Evolutionary conservation across 2,888 invertebrate species (phyloP), one percentile per base, ranked within the genome.

Genomic region (Autographa pulchrina): DNA sequence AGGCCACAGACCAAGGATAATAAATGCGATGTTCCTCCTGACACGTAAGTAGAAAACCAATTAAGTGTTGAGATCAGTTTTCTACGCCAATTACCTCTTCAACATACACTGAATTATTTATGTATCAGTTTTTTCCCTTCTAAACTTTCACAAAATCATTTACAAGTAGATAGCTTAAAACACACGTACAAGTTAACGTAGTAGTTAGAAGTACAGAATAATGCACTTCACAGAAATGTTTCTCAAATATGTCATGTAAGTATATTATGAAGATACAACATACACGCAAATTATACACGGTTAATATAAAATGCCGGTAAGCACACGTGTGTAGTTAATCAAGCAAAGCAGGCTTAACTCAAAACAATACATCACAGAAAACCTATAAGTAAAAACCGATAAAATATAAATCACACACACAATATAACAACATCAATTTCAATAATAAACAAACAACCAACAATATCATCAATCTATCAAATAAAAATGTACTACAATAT

Each of bases 1-100:
- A 86, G 94, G 62, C 96, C 95, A 76, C 80, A 90, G 86, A 92
- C 91, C 0, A 94, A 95, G 76, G 93, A 95, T 72, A 96, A 96
- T 60, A 96, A 96, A 78, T 92, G 94, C n/a, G 84, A 82, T 60
- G 91, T 94, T 7, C 94, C 95, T 0, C 93, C 96, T 0, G 97
- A 97, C n/a, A 93, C 94, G 97, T 97, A 85, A 93, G 94, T 90
- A 13, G 25, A 25, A 25, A 25, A 25, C 25, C 25, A 25, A 25
- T 25, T 25, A 25, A 25, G 25, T 25, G 25, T 25, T 25, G 25
- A 25, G 25, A 25, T 25, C 25, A 25, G 25, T 25, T 25, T 3
- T 25, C 25, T 25, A 25, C 25, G 25, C 25, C 25, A 25, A 25
- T 25, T 25, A 25, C 3, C 25, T 25, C 3, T 25, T 25, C 25